Conservation (phyloP, 2,888 invertebrate species). For the Phalangium opilio region DNA sequence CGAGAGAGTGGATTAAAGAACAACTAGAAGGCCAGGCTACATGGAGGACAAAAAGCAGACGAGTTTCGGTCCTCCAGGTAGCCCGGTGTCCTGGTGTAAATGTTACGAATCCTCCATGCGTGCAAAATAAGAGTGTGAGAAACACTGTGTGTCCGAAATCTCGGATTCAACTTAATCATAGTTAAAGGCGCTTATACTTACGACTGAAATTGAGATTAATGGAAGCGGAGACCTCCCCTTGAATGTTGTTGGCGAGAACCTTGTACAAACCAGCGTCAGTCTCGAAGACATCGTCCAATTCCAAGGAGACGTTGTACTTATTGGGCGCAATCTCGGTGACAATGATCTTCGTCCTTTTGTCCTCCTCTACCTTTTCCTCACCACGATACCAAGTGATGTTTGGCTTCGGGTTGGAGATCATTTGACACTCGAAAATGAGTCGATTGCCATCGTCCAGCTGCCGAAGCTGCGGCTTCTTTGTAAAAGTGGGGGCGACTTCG, state of each 20-base stretch:
- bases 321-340: slow-evolving; percentile 68
- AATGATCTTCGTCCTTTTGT: slow-evolving; percentile 71
- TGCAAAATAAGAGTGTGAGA: too few relatives aligned
- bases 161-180: too few relatives aligned
- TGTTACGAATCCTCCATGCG: too few relatives aligned
- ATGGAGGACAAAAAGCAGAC: too few relatives aligned
- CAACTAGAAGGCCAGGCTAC: too few relatives aligned
- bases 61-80: too few relatives aligned
- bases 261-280: slow-evolving; percentile 90
- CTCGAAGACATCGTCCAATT: slow-evolving; percentile 89
- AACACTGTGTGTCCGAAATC: too few relatives aligned
- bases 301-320: slow-evolving; percentile 78
- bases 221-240: slow-evolving; percentile 92
- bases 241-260: slow-evolving; percentile 90
- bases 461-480: slow-evolving; percentile 89
- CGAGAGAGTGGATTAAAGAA: too few relatives aligned
- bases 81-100: too few relatives aligned
- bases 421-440: slow-evolving; percentile 83
- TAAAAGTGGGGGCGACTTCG: slow-evolving; percentile 95
- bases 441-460: slow-evolving; percentile 94
- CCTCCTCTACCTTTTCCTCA: slow-evolving; percentile 65
- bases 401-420: slow-evolving; percentile 71
- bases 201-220: slow-evolving; percentile 96
- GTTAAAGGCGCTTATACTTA: too few relatives aligned
- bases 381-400: slow-evolving; percentile 62